phyloP scores from a whole-genome alignment of 2,797 vertebrate species.

The Micromesistius poutassou region DNA sequence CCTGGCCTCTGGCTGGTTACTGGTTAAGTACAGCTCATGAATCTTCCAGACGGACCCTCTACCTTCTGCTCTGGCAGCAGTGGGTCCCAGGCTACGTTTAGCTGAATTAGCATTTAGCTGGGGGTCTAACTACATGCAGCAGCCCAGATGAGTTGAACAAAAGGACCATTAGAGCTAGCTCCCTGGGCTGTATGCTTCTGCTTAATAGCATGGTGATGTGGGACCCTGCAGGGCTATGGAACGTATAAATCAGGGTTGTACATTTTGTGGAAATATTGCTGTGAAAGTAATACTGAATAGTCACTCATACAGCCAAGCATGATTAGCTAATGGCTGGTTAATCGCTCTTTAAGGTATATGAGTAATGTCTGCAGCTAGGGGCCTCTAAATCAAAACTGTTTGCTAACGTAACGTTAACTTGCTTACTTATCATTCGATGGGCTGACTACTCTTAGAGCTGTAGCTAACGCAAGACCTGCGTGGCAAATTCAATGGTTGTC shows the following conservation, averaged over 20 bases:
- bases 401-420: no score
- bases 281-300: background rate
- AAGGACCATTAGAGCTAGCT: background rate
- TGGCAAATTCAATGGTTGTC: no score
- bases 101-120: background rate
- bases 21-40: background rate
- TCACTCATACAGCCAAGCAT: background rate
- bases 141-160: slow-evolving; percentile 3
- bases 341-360: background rate
- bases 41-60: background rate
- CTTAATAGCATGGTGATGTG: background rate
- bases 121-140: background rate
- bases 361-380: no score
- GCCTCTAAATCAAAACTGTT: no score
- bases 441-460: no score
- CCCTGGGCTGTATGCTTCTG: background rate
- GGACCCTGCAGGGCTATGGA: background rate
- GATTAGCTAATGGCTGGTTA: background rate
- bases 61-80: background rate
- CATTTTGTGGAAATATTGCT: background rate
- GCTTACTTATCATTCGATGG: no score
- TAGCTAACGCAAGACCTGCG: no score
- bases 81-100: background rate
- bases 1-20: background rate
- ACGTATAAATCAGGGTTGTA: background rate